Percentiles rank a stretch among this genome's conserved stretches.
These are phyloP conservation scores for Vidua macroura DNA, from an alignment of 2,113 vertebrate genomes.

Conservation along the genomic window DNA sequence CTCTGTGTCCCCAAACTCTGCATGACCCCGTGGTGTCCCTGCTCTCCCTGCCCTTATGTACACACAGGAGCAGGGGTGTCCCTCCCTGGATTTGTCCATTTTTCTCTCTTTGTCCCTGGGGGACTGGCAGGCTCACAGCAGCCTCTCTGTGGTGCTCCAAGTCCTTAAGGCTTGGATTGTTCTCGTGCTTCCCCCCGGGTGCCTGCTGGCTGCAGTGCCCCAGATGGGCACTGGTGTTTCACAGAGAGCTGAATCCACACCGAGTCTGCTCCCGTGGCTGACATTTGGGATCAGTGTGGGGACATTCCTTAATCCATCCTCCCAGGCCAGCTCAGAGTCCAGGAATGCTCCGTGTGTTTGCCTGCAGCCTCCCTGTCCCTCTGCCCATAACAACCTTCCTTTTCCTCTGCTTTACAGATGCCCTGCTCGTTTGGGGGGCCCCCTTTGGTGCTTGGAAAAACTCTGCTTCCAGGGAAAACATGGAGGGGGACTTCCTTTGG, in stretches of 20 bases:
- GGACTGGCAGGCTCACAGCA: not conserved
- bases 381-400: not conserved
- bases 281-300: not conserved
- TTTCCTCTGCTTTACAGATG: not conserved
- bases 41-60: not conserved
- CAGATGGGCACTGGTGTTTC: not conserved
- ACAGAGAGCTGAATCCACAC: not conserved
- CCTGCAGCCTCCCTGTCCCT: not conserved
- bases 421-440: too few species aligned
- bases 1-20: not conserved
- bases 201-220: not conserved
- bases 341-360: not conserved
- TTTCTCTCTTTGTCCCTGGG: not conserved
- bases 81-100: not conserved
- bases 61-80: fast-evolving
- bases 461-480: not conserved
- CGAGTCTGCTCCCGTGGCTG: not conserved
- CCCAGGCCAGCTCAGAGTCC: not conserved
- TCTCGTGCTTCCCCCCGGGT: fast-evolving
- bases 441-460: not conserved
- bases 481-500: not conserved
- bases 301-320: not conserved
- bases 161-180: not conserved
- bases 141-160: not conserved
- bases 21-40: not conserved